Base-by-base conservation (phyloP, 2,888 invertebrate genomes). In the Nymphalis urticae region DNA sequence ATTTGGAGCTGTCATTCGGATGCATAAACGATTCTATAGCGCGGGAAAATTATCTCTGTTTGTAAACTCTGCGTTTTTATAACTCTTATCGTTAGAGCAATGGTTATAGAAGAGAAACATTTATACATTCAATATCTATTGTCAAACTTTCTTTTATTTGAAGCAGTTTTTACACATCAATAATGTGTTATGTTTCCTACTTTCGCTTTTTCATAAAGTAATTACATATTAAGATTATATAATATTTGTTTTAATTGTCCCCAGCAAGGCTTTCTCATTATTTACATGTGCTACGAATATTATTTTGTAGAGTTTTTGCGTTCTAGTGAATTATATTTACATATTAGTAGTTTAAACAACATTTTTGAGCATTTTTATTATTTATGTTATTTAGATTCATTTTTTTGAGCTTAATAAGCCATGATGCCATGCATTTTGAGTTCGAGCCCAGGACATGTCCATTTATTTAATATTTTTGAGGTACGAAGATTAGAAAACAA, bases 151-250 rank as follows among this genome's bases (percentile, higher is more conserved):
- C 70, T 66, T 63, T 70, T 60, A 62, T 69, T 53, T 62, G 32
- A 58, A 56, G 64, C 62, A 64, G 64, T 72, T 63, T 70, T 70
- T 68, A 63, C 63, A 66, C 60, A 47, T 65, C 21, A 48, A 64
- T 69, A 24, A 54, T 48, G 59, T 68, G 42, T 72, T 68, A 69
- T 66, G 69, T 75, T 75, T 77, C 69, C 69, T 59, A 71, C 74
- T 75, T 74, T 76, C 76, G 71, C 73, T 71, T 66, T 71, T 53
- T 75, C 68, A 75, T 74, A 72, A 73, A 69, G 68, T 68, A 69
- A 66, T 51, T 67, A 63, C 53, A 58, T n/a, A 69, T 48, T 62
- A 54, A 48, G 51, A 48, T 48, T 56, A 56, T 32, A n/a, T 56
- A 56, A 27, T 61, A 48, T 24, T 48, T 24, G 9, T 17, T 17